These are phyloP conservation scores for Oostethus manadensis DNA, from an alignment of 2,113 vertebrate genomes.

Conservation along the genomic window DNA sequence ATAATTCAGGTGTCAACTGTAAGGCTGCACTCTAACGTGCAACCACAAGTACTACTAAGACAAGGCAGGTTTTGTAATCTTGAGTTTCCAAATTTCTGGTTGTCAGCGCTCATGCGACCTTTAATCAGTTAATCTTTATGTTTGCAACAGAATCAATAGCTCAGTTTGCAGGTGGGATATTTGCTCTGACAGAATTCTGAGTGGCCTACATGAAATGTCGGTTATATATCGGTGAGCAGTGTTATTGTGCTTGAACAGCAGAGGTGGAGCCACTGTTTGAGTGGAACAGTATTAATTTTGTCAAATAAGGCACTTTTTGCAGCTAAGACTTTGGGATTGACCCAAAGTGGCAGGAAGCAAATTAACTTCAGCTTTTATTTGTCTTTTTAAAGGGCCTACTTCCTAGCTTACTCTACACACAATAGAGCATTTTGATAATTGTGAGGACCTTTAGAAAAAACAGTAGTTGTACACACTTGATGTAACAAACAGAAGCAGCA, in stretches of 20 bases:
- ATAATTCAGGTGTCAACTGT: conserved; percentile 50
- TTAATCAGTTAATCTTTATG: conserved; percentile 10
- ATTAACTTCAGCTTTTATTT: conserved; percentile 28
- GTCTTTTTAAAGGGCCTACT: conserved; percentile 30
- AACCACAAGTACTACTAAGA: too few species aligned
- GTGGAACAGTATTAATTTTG: not conserved
- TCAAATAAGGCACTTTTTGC: too few species aligned
- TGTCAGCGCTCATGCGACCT: conserved; percentile 15
- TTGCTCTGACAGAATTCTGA: conserved; percentile 33
- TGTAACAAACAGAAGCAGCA: not conserved
- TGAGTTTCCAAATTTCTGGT: not conserved
- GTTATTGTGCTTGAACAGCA: conserved; percentile 7
- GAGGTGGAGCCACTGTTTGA: not conserved
- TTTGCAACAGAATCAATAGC: conserved; percentile 41
- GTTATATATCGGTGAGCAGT: conserved; percentile 9
- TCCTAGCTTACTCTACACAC: conserved; percentile 20
- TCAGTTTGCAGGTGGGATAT: conserved; percentile 29
- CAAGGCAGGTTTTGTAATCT: not conserved
- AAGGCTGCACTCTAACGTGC: not conserved
- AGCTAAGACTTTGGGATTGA: too few species aligned
- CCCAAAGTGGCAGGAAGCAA: conserved; percentile 12
- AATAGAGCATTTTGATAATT: conserved; percentile 15
- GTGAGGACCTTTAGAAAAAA: conserved; percentile 3
- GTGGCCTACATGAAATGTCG: conserved; percentile 26
- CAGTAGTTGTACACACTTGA: not conserved